Evolutionary conservation across 1,140 invertebrate species (phyloP), one percentile per base, ranked within the genome.

Genomic region (Maniola jurtina): DNA sequence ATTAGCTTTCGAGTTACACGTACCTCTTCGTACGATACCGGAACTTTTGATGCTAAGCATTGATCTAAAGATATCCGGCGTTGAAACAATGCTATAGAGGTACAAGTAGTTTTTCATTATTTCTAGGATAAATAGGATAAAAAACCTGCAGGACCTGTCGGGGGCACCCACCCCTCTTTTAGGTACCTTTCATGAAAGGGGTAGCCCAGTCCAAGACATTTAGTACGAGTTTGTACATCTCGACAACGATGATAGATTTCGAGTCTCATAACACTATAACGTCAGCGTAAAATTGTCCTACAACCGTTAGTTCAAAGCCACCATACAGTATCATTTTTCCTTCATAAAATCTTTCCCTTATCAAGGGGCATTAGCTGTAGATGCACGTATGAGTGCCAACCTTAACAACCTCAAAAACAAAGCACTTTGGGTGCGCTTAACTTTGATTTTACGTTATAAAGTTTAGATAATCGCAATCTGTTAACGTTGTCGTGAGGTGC

Each of bases 121-220:
- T 79, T 71, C 70, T 68, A 64, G 71, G 54, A 76, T 75, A 79
- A 80, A 80, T 71, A 76, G 77, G 73, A 76, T 68, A 70, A 73
- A 77, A 73, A 77, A 55, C 8, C 57, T 54, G 64, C 74, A 70
- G 72, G 16, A 75, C 64, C 72, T 72, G 73, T 64, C 70, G 63
- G 60, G 77, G 73, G 72, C 68, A 73, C 64, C 73, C 66, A 64
- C 79, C 76, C 72, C 70, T 55, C 33, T 55, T n/a, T n/a, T n/a
- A n/a, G 74, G 81, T 75, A 79, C 81, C 82, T 78, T 77, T 73
- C 76, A 73, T 71, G 65, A 66, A 67, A 70, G 64, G 70, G 67
- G 65, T 56, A 52, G 33, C 72, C 57, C 62, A 38, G 68, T 70
- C 68, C 64, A 61, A 4, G 1, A 25, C 25, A 25, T 4, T 25